Evolutionary conservation across 1,140 invertebrate genomes (phyloP).

Genomic region (Diorhabda carinulata): DNA sequence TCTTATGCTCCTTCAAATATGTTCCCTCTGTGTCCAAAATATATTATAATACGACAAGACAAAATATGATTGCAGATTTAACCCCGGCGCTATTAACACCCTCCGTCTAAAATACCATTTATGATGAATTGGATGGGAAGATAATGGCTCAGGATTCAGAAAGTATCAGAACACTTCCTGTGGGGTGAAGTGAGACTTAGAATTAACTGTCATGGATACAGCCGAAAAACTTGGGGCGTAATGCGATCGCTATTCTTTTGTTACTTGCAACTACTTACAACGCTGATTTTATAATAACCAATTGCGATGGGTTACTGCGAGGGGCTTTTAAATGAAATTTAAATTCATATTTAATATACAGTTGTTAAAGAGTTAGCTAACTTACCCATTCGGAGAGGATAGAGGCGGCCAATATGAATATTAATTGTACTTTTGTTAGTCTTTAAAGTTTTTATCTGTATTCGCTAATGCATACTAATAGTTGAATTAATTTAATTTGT

Average conservation of each 20-base stretch:
- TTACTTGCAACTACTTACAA: slow-evolving; percentile 40
- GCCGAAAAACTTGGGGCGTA: slow-evolving; percentile 39
- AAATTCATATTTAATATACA: slow-evolving; percentile 42
- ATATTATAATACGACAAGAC: neutral
- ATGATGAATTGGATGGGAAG: slow-evolving; percentile 40
- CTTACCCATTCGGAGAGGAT: slow-evolving; percentile 21
- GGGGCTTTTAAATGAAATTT: slow-evolving; percentile 30
- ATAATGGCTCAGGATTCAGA: slow-evolving; percentile 40
- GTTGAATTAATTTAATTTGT: slow-evolving; percentile 7
- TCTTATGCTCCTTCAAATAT: too few relatives aligned
- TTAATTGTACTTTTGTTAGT: slow-evolving; percentile 30
- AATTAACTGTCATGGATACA: slow-evolving; percentile 45
- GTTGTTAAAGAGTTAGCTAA: slow-evolving; percentile 14
- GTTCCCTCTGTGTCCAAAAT: neutral
- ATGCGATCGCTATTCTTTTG: slow-evolving; percentile 36
- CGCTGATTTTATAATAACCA: slow-evolving; percentile 36
- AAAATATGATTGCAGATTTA: slow-evolving; percentile 4
- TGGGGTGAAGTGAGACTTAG: slow-evolving; percentile 32
- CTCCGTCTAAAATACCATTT: slow-evolving; percentile 34
- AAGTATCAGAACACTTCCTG: slow-evolving; percentile 36
- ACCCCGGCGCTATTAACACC: slow-evolving; percentile 37
- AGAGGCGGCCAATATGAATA: slow-evolving; percentile 23
- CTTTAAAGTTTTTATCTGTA: slow-evolving; percentile 17
- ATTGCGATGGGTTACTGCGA: slow-evolving; percentile 22
- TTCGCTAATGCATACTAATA: slow-evolving; percentile 18